Conservation (phyloP, 2,797 vertebrate genomes). For the Vespertilio murinus region DNA sequence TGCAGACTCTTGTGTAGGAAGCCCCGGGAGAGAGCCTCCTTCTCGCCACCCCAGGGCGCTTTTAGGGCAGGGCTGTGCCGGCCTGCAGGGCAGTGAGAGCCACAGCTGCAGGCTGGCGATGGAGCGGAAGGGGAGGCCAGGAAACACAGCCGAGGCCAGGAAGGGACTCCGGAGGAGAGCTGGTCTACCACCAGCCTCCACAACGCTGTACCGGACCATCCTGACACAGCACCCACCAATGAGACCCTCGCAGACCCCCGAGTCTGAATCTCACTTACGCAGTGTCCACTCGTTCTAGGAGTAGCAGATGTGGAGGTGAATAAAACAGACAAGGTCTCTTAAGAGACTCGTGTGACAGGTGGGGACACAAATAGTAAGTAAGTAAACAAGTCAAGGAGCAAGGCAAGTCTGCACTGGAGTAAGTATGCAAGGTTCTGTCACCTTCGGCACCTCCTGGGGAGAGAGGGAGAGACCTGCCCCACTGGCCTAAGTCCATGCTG, state of each 20-base stretch:
- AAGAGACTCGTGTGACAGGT: not conserved
- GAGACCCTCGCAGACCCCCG: not conserved
- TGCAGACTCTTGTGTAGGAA: not conserved
- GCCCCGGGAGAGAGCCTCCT: not conserved
- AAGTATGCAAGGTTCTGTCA: not conserved
- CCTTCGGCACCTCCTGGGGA: not conserved
- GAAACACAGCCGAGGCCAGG: not conserved
- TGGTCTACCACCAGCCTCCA: not conserved
- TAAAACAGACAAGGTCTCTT: not conserved
- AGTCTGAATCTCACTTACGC: not conserved
- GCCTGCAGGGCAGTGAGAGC: not conserved
- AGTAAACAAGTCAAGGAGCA: constrained; percentile 30
- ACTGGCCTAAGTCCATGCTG: not conserved
- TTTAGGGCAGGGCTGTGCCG: not conserved
- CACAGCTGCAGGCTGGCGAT: not conserved
- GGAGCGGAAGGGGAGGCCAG: accelerated
- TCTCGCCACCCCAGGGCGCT: not conserved
- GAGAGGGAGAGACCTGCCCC: not conserved
- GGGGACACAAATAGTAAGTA: not conserved
- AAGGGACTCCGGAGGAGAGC: not conserved
- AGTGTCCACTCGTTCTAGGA: not conserved
- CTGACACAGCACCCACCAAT: not conserved
- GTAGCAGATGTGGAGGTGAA: not conserved
- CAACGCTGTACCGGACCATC: too few species aligned
- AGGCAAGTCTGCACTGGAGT: not conserved